A percentile compares a stretch with the other conserved stretches of the same genome.
These are phyloP conservation scores for Tinamus guttatus DNA, from an alignment of 2,113 vertebrate genomes.

Conservation along the genomic window DNA sequence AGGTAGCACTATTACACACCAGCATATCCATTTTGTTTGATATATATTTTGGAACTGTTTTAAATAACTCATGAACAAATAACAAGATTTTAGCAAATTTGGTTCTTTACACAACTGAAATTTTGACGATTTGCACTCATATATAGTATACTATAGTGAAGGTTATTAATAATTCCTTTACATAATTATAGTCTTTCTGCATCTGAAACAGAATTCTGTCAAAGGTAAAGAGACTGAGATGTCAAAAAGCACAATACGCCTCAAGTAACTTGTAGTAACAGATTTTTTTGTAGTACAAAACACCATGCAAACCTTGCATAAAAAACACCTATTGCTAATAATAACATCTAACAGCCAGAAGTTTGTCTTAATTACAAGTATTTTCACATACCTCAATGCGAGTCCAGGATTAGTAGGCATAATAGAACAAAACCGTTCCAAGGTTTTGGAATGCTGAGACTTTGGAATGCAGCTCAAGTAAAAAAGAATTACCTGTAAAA, in stretches of 20 bases:
- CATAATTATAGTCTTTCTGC: not conserved
- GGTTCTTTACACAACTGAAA: not conserved
- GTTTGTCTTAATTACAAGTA: not conserved
- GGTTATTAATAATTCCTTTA: not conserved
- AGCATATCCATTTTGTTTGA: not conserved
- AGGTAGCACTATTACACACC: not conserved
- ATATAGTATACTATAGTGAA: not conserved
- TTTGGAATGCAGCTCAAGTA: conserved; percentile 91
- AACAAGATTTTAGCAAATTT: not conserved
- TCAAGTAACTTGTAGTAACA: not conserved
- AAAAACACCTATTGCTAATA: not conserved
- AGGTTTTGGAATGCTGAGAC: conserved; percentile 87
- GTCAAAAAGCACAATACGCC: not conserved
- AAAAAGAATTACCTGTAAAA: conserved; percentile 89
- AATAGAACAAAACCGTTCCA: conserved; percentile 90
- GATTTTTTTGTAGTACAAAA: not conserved
- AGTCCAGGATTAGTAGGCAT: conserved; percentile 94
- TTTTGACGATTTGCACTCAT: not conserved
- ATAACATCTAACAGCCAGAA: not conserved
- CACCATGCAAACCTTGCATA: not conserved
- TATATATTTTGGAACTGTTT: not conserved
- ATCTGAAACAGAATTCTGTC: not conserved
- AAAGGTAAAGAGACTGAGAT: not conserved
- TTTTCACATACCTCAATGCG: conserved; percentile 87
- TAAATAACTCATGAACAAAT: not conserved